Evolutionary conservation across 2,888 invertebrate genomes (phyloP), one percentile per base, ranked within the genome.

Genomic region (Panzeria rudis): DNA sequence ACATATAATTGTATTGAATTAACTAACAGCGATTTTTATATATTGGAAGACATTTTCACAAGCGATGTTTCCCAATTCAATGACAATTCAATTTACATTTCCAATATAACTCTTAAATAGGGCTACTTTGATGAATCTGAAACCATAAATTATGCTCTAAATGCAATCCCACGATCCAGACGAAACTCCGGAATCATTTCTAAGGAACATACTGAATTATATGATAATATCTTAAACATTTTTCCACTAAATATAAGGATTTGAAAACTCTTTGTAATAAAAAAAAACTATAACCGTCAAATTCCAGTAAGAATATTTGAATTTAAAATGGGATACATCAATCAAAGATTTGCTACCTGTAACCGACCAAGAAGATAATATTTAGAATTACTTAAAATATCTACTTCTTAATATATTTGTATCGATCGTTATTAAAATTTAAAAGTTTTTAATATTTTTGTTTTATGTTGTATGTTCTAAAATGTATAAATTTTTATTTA

Each of bases 311-410:
- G 62, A 73, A 41, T 73, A 73, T 73, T 73, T 73, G n/a, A 62
- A 62, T 62, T 73, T 62, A 29, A 62, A 73, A 73, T 73, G 73
- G 73, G 38, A 73, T 62, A 41, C 25, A 73, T 62, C 62, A 32
- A 23, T 73, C 25, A 61, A 73, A 73, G 61, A 61, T 73, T 73
- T 59, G 73, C 61, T 61, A 61, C 61, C 61, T 75, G 75, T 62
- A 62, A 62, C 75, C 75, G 75, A 75, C 62, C 61, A 47, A 59
- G 73, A 73, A 73, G 73, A 61, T 47, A 73, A 41, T 73, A 61
- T 61, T 61, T 61, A 75, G 75, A 23, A 44, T 62, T 75, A 32
- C 20, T 62, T 62, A 47, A 41, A 50, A 25, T 38, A 38, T 38
- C 38, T 38, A 38, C 38, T 38, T 38, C 11, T 38, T 38, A 8